Percentiles rank a stretch among this genome's conserved stretches.
Conservation (phyloP, 2,797 vertebrate genomes). For the Acropternis orthonyx region DNA sequence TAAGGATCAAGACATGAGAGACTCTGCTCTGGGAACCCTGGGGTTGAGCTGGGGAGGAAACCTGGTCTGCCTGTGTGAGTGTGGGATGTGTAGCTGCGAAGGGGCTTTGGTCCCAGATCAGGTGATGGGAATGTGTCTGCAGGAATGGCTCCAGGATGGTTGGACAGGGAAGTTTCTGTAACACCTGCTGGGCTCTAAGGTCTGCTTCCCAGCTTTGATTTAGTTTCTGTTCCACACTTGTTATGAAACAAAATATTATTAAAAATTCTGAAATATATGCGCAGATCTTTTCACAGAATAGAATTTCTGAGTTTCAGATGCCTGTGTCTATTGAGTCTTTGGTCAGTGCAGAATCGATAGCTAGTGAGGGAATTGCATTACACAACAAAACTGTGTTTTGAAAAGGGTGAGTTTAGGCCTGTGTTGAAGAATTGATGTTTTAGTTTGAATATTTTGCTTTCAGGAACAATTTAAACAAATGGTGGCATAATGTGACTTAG, state of each 20-base stretch:
- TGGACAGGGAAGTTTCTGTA: background rate
- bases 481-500: background rate
- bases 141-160: background rate
- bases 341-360: background rate
- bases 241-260: background rate
- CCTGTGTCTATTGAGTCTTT: background rate
- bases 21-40: background rate
- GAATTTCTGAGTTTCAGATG: background rate
- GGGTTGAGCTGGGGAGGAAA: background rate
- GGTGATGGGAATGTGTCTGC: background rate
- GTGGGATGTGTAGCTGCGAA: background rate
- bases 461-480: background rate
- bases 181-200: background rate
- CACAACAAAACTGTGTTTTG: background rate
- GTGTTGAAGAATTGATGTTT: background rate
- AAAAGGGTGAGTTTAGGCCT: background rate
- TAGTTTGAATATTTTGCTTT: background rate
- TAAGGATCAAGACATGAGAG: background rate
- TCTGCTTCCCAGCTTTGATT: background rate
- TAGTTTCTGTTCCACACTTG: background rate
- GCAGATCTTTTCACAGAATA: background rate
- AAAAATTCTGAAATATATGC: too few species aligned
- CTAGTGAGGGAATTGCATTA: background rate
- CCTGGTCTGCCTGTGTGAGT: background rate
- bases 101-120: background rate